Conservation (phyloP, 2,797 vertebrate species). For the Rhynchotus rufescens region DNA sequence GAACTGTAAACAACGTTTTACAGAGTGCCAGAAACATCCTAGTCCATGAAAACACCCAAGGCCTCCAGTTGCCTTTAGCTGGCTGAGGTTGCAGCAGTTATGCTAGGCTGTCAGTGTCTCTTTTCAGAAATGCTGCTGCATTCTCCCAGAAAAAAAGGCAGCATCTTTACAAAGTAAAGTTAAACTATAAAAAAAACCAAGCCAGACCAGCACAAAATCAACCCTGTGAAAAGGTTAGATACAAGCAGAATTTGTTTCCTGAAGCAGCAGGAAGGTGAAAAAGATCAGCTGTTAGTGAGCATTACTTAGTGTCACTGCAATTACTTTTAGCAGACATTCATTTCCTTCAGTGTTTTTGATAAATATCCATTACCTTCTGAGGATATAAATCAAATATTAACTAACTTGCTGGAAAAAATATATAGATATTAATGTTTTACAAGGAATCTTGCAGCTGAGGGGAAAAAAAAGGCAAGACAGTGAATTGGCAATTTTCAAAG, state of each 20-base stretch:
- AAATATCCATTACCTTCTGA: slow-evolving; percentile 30
- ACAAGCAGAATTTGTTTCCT: neutral
- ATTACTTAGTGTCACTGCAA: neutral
- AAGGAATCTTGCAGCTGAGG: slow-evolving; percentile 1
- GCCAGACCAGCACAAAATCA: neutral
- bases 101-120: neutral
- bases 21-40: neutral
- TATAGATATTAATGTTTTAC: neutral
- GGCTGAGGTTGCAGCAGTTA: neutral
- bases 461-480: neutral
- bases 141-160: neutral
- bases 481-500: neutral
- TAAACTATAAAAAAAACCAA: neutral
- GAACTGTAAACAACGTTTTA: neutral
- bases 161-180: neutral
- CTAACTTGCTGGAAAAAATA: neutral
- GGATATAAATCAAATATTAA: slow-evolving; percentile 57
- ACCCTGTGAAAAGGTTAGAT: neutral
- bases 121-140: neutral
- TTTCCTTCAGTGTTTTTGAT: neutral
- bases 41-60: neutral
- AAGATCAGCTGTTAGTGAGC: neutral
- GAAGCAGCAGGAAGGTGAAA: neutral
- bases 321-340: slow-evolving; percentile 32
- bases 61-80: neutral